Percentiles rank a stretch among this genome's conserved stretches.
Evolutionary conservation across 2,797 vertebrate genomes (phyloP).

Genomic region (Alfaro cultratus): DNA sequence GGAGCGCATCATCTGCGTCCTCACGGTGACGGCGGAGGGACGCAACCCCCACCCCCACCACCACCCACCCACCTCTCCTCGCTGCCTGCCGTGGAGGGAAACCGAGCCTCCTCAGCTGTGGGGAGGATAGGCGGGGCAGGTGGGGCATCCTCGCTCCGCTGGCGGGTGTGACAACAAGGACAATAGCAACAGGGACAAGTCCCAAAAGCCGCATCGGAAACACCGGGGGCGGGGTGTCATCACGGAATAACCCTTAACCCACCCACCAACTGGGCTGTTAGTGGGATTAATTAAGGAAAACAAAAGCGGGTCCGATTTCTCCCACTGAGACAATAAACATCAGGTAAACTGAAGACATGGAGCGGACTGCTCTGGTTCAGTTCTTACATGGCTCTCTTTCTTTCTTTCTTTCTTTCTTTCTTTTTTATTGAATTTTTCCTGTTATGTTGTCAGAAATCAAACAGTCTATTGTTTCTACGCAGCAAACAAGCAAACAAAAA

Average conservation of each 20-base stretch:
- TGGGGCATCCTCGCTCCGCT: constrained; percentile 55
- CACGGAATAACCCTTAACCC: constrained; percentile 15
- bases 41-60: neutral
- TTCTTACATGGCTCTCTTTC: too few species aligned
- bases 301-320: constrained; percentile 22
- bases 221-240: constrained; percentile 57
- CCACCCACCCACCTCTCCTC: too few species aligned
- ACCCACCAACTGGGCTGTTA: constrained; percentile 28
- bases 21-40: constrained; percentile 14
- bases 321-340: constrained; percentile 13
- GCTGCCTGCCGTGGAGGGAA: neutral
- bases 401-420: too few species aligned
- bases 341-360: constrained; percentile 1
- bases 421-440: neutral
- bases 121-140: constrained; percentile 51
- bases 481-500: constrained; percentile 7
- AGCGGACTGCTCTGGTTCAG: neutral
- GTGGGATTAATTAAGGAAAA: constrained; percentile 41
- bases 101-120: constrained; percentile 1
- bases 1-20: constrained; percentile 16
- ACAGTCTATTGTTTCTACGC: constrained; percentile 52
- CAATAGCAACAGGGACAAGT: constrained; percentile 74
- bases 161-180: constrained; percentile 76
- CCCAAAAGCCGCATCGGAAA: constrained; percentile 61
- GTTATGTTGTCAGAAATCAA: neutral